Conservation (phyloP, 2,113 vertebrate genomes). For the Phrynosoma platyrhinos region DNA sequence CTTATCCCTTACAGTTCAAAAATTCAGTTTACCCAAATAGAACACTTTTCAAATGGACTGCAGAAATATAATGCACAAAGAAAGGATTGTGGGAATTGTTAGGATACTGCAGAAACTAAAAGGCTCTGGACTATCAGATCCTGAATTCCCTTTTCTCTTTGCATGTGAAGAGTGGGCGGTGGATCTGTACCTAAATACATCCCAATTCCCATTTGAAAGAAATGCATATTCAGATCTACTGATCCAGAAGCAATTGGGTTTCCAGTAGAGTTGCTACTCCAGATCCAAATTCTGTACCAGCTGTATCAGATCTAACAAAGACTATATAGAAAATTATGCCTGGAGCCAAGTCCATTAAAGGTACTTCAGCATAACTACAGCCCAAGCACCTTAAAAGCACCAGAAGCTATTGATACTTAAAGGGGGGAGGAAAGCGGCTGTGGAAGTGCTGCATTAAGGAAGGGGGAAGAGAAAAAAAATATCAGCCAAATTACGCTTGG, state of each 20-base stretch:
- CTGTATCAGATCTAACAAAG: constrained; percentile 82
- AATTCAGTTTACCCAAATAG: background rate
- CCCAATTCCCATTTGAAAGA: constrained; percentile 61
- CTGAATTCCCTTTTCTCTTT: background rate
- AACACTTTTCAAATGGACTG: constrained; percentile 62
- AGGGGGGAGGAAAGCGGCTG: constrained; percentile 80
- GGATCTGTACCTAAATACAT: constrained; percentile 46
- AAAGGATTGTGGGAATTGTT: constrained; percentile 52
- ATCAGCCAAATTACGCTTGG: constrained; percentile 97
- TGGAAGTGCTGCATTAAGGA: constrained; percentile 92
- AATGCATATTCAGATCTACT: constrained; percentile 73
- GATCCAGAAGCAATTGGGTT: constrained; percentile 75
- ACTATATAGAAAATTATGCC: constrained; percentile 83
- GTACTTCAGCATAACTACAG: constrained; percentile 93
- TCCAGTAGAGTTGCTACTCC: constrained; percentile 72
- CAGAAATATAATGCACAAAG: constrained; percentile 46
- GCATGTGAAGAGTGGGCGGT: background rate
- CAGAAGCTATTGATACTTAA: constrained; percentile 96
- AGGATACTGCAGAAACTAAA: constrained; percentile 50
- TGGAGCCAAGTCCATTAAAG: constrained; percentile 95
- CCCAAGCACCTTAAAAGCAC: constrained; percentile 98
- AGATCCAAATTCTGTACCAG: constrained; percentile 78
- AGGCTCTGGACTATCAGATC: constrained; percentile 17
- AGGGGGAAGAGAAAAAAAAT: constrained; percentile 71
- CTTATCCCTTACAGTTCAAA: constrained; percentile 45